phyloP scores from a whole-genome alignment of 2,113 vertebrate genomes.

The Syngnathus scovelli region DNA sequence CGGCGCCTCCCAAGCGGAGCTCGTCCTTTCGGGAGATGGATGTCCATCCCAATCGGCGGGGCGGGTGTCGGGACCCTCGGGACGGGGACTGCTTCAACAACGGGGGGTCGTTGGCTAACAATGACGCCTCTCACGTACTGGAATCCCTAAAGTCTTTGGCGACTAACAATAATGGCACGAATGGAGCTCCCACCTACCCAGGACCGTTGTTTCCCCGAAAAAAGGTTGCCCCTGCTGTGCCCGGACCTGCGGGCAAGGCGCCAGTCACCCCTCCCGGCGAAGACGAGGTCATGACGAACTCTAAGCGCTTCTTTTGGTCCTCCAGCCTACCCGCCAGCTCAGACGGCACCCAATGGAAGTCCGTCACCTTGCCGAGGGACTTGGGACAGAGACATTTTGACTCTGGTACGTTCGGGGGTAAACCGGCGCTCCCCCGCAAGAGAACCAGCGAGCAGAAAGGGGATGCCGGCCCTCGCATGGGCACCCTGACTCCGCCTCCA shows the following conservation, averaged over 20 bases:
- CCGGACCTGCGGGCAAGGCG: constrained; percentile 58
- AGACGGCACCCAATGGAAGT: constrained; percentile 81
- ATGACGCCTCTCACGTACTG: constrained; percentile 26
- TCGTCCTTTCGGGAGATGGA: constrained; percentile 92
- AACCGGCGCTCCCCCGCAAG: constrained; percentile 90
- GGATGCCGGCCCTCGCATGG: constrained; percentile 66
- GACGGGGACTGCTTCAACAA: constrained; percentile 74
- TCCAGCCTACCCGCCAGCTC: constrained; percentile 78
- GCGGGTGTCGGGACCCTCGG: constrained; percentile 60
- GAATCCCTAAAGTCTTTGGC: constrained; percentile 73
- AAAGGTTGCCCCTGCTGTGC: constrained; percentile 72
- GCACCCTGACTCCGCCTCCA: constrained; percentile 82
- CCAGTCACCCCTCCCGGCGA: constrained; percentile 69
- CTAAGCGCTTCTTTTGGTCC: constrained; percentile 86
- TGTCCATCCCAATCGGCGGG: constrained; percentile 67
- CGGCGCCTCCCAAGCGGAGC: constrained; percentile 88
- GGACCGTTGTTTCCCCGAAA: constrained; percentile 80
- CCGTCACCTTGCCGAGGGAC: constrained; percentile 88
- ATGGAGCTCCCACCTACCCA: constrained; percentile 75
- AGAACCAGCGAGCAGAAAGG: constrained; percentile 75
- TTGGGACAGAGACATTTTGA: constrained; percentile 84
- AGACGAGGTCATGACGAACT: constrained; percentile 76
- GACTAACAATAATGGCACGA: constrained; percentile 75
- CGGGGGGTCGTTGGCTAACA: constrained; percentile 49
- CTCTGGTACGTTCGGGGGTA: constrained; percentile 81